Conservation (phyloP, 2,113 vertebrate species). For the Chlorodrepanis virens region DNA sequence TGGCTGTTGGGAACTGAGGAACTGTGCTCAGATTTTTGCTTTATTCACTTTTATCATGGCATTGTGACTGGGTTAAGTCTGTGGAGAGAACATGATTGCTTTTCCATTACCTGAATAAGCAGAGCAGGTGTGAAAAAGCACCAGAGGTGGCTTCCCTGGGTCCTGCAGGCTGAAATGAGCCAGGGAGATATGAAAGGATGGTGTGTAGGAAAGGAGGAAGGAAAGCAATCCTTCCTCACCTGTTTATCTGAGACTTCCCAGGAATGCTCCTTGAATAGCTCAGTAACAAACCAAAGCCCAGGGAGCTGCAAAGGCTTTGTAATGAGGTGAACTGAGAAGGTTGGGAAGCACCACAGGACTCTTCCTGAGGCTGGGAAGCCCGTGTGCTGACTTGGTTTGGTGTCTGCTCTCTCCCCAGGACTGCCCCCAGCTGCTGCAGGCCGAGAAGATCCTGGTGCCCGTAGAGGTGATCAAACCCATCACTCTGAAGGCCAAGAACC, state of each 20-base stretch:
- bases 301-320: not conserved
- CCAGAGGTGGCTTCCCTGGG: not conserved
- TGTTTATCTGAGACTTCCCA: not conserved
- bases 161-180: not conserved
- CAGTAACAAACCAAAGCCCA: not conserved
- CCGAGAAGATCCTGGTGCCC: slow-evolving; percentile 91
- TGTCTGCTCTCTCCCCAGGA: slow-evolving; percentile 70
- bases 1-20: not conserved
- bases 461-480: slow-evolving; percentile 96
- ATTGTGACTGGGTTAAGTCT: not conserved
- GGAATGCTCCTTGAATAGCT: not conserved
- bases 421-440: slow-evolving; percentile 92
- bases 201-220: not conserved
- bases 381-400: fast-evolving
- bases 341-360: not conserved
- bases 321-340: not conserved
- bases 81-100: not conserved
- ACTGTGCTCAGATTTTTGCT: not conserved
- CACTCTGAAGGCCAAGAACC: slow-evolving; percentile 92
- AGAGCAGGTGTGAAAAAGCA: not conserved
- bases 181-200: not conserved
- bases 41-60: not conserved
- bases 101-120: not conserved
- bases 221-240: not conserved
- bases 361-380: not conserved